phyloP scores from a whole-genome alignment of 2,888 invertebrate genomes.

The Drosophila austrosaltans region DNA sequence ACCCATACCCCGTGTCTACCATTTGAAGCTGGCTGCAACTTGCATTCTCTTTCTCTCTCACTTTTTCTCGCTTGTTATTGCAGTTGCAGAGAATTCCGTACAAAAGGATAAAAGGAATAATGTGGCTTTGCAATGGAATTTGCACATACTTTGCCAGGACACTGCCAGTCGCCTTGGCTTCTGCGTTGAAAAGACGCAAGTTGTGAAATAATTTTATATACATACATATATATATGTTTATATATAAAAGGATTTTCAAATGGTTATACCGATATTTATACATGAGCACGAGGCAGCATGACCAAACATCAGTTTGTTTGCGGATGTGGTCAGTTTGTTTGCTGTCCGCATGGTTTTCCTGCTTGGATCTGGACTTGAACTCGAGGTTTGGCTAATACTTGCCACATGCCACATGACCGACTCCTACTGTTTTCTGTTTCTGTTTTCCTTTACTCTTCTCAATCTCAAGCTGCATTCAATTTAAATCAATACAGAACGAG shows the following conservation, averaged over 20 bases:
- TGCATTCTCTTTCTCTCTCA: constrained; percentile 36
- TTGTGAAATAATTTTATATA: constrained; percentile 70
- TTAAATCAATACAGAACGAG: constrained; percentile 63
- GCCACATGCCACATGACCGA: background rate
- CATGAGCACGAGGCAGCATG: constrained; percentile 55
- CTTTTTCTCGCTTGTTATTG: constrained; percentile 66
- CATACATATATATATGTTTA: too few species aligned
- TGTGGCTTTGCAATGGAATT: constrained; percentile 80
- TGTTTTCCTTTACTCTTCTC: constrained; percentile 23
- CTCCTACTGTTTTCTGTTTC: constrained; percentile 13
- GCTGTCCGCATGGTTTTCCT: constrained; percentile 42
- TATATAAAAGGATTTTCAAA: constrained; percentile 72
- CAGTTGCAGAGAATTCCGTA: constrained; percentile 76
- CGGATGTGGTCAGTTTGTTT: constrained; percentile 72
- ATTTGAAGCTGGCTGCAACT: constrained; percentile 9
- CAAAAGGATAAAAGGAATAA: constrained; percentile 79
- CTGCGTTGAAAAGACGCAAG: constrained; percentile 78
- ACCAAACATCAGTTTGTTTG: constrained; percentile 59
- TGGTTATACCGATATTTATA: constrained; percentile 77
- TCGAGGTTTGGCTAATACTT: background rate
- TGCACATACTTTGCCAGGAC: constrained; percentile 74
- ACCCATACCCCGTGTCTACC: background rate
- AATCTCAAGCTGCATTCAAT: constrained; percentile 61
- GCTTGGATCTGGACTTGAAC: background rate
- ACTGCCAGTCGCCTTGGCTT: constrained; percentile 36